Percentiles rank a stretch among this genome's conserved stretches.
Evolutionary conservation across 2,797 vertebrate species (phyloP).

Genomic region (Sebastes matsubarae): DNA sequence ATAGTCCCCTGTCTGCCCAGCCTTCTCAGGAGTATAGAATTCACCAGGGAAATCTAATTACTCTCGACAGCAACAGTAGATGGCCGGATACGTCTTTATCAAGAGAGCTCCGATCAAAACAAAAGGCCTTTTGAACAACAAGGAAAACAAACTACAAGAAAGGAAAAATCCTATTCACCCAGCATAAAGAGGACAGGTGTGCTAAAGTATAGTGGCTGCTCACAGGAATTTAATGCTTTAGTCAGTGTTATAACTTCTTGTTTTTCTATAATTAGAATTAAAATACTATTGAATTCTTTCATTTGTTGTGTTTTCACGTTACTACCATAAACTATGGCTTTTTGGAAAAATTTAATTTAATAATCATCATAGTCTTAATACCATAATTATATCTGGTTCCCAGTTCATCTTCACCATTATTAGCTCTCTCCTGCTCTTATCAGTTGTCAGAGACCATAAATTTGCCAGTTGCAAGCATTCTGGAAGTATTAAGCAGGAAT

Average conservation of each 20-base stretch:
- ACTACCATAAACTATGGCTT: background rate
- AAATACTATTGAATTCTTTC: background rate
- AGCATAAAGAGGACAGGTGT: background rate
- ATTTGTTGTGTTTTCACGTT: background rate
- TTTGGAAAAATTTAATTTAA: background rate
- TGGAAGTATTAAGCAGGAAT: background rate
- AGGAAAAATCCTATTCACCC: background rate
- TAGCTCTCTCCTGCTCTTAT: background rate
- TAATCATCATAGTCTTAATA: background rate
- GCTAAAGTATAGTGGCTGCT: background rate
- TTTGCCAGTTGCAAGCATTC: background rate
- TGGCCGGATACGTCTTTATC: conserved; percentile 30
- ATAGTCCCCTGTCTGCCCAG: background rate
- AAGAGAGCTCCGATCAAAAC: conserved; percentile 32
- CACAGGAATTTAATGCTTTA: background rate
- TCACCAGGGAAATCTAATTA: conserved; percentile 69
- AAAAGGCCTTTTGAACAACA: conserved; percentile 25
- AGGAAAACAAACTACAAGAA: background rate
- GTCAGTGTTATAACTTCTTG: background rate
- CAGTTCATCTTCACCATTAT: background rate
- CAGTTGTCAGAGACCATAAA: background rate
- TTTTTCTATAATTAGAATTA: background rate
- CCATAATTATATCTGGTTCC: background rate
- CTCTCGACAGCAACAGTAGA: conserved; percentile 53
- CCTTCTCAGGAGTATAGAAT: conserved; percentile 74